Percentiles rank a stretch among this genome's conserved stretches.
These are phyloP conservation scores for Trypoxylon attenuatum DNA, from an alignment of 2,888 invertebrate genomes.

Conservation along the genomic window DNA sequence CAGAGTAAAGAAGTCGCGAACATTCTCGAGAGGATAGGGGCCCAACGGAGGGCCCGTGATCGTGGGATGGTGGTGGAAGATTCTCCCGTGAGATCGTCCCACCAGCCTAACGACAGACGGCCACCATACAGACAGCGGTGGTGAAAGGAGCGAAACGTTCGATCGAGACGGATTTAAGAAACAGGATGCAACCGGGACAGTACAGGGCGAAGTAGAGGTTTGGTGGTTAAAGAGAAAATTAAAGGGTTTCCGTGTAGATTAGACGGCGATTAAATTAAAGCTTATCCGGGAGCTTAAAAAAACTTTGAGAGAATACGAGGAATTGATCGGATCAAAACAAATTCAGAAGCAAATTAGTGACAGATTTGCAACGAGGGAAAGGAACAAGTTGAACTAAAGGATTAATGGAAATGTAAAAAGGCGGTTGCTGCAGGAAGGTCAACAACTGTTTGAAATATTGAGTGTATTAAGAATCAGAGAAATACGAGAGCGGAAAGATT, in stretches of 20 bases:
- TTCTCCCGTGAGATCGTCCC: conserved; percentile 26
- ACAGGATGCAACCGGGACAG: too few relatives aligned
- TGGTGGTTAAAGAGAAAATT: too few relatives aligned
- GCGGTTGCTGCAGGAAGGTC: conserved; percentile 11
- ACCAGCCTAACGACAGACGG: conserved; percentile 29
- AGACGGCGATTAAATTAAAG: too few relatives aligned
- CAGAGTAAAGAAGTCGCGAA: neutral
- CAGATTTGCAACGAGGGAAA: neutral
- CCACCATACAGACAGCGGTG: conserved; percentile 1
- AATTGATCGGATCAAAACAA: too few relatives aligned
- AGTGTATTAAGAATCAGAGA: neutral
- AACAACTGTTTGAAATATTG: neutral
- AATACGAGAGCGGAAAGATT: neutral
- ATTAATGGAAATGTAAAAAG: neutral
- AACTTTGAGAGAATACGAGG: too few relatives aligned
- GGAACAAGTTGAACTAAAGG: neutral
- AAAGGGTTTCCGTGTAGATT: too few relatives aligned
- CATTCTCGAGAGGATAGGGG: neutral
- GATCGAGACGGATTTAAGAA: neutral
- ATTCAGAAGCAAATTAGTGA: too few relatives aligned
- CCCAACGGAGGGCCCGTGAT: conserved; percentile 1
- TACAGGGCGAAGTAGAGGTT: too few relatives aligned
- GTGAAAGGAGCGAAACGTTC: neutral
- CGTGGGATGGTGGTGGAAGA: conserved; percentile 39
- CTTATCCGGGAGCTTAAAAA: too few relatives aligned